phyloP scores from a whole-genome alignment of 2,113 vertebrate genomes.

The Chamaea fasciata region DNA sequence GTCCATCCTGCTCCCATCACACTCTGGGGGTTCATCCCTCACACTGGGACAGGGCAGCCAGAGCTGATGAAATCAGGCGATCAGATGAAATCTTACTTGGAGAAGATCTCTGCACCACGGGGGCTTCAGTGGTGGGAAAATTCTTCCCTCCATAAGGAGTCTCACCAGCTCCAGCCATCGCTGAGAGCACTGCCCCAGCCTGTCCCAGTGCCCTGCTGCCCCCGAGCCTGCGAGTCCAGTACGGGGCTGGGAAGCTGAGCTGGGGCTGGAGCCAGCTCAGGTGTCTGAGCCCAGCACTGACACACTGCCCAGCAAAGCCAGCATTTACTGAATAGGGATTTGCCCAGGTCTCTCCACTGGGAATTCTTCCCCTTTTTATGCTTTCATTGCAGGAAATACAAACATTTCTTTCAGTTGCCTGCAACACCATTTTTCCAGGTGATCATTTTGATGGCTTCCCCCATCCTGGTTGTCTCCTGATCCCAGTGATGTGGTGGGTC shows the following conservation, averaged over 20 bases:
- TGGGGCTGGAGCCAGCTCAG: neutral
- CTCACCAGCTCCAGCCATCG: neutral
- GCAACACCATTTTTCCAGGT: neutral
- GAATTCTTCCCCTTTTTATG: neutral
- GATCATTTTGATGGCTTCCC: fast-evolving
- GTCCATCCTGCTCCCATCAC: neutral
- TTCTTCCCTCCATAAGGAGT: no score
- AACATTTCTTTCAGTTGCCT: neutral
- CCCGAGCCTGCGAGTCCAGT: fast-evolving
- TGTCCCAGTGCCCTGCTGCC: neutral
- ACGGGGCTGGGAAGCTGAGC: neutral
- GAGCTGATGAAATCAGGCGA: neutral
- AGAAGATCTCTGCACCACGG: fast-evolving
- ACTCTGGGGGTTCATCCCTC: fast-evolving
- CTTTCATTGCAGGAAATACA: neutral
- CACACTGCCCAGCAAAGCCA: neutral
- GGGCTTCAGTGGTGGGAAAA: neutral
- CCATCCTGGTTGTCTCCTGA: neutral
- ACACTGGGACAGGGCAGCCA: fast-evolving
- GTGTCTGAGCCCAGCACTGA: neutral
- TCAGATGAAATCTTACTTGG: neutral
- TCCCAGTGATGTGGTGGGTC: fast-evolving
- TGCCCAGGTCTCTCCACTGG: neutral
- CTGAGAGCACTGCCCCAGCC: neutral
- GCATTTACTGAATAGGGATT: neutral